phyloP scores from a whole-genome alignment of 2,797 vertebrate genomes.

The Garrulus glandarius region DNA sequence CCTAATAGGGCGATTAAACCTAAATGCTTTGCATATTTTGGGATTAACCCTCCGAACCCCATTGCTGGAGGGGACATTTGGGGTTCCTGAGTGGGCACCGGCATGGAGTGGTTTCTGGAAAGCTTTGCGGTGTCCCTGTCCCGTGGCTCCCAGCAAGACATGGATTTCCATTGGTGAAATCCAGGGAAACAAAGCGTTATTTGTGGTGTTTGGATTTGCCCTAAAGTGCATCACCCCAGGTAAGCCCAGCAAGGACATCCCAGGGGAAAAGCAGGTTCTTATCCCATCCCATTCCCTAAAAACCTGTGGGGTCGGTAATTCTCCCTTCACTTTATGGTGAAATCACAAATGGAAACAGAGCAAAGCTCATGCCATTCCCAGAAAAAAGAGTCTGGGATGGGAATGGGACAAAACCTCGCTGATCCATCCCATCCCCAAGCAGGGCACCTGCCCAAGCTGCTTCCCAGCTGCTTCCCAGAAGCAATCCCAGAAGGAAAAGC shows the following conservation, averaged over 20 bases:
- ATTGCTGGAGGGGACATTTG: background rate
- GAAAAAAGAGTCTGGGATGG: background rate
- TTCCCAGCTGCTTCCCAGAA: background rate
- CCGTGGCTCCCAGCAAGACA: rapidly evolving
- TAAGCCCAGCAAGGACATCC: background rate
- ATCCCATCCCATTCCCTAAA: background rate
- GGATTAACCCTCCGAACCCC: conserved; percentile 42
- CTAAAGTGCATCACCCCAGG: background rate
- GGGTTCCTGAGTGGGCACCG: background rate
- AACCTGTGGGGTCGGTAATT: rapidly evolving
- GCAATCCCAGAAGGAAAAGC: background rate
- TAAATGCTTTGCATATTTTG: conserved; percentile 56
- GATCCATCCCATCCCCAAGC: rapidly evolving
- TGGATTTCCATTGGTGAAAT: background rate
- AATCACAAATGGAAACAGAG: background rate
- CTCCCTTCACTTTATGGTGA: rapidly evolving
- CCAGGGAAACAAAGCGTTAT: background rate
- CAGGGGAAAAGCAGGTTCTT: background rate
- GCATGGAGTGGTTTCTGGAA: background rate
- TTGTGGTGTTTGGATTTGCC: background rate
- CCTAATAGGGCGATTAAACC: conserved; percentile 37
- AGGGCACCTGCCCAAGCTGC: background rate
- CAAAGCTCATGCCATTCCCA: background rate
- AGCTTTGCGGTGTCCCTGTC: rapidly evolving
- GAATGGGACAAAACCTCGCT: rapidly evolving